Evolutionary conservation across 2,888 invertebrate species (phyloP).

Genomic region (Ormia ochracea): DNA sequence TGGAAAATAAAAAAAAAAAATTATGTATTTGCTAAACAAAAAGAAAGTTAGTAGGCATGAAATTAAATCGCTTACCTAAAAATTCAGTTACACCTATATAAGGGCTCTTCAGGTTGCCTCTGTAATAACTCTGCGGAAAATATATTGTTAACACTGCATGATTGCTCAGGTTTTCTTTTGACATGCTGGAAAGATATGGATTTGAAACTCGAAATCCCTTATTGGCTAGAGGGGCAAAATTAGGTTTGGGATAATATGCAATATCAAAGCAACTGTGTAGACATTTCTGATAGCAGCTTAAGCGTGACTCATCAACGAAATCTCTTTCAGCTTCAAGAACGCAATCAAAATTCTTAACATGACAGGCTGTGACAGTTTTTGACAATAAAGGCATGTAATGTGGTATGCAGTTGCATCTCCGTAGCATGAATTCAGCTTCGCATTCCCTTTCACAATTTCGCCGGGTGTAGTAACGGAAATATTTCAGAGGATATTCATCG

Average conservation of each 20-base stretch:
- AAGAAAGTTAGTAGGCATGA: conserved; percentile 76
- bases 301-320: conserved; percentile 48
- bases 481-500: conserved; percentile 82
- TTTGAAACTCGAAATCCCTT: conserved; percentile 63
- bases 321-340: conserved; percentile 73
- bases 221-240: conserved; percentile 78
- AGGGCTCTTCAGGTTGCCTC: conserved; percentile 83
- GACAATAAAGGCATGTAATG: conserved; percentile 78
- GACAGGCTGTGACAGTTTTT: conserved; percentile 82
- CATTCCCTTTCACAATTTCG: conserved; percentile 81
- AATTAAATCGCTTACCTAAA: conserved; percentile 81
- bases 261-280: conserved; percentile 86
- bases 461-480: conserved; percentile 78
- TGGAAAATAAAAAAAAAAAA: conserved; percentile 70
- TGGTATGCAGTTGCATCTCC: conserved; percentile 69
- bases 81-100: conserved; percentile 88
- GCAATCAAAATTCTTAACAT: conserved; percentile 82
- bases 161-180: conserved; percentile 77
- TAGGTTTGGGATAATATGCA: conserved; percentile 80
- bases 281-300: conserved; percentile 77
- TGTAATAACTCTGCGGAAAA: conserved; percentile 83
- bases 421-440: conserved; percentile 66
- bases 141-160: conserved; percentile 85
- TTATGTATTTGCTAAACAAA: conserved; percentile 64
- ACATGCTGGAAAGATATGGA: conserved; percentile 64